These are phyloP conservation scores for Macaca mulatta DNA, from an alignment of 2,113 vertebrate species.

Conservation along the genomic window DNA sequence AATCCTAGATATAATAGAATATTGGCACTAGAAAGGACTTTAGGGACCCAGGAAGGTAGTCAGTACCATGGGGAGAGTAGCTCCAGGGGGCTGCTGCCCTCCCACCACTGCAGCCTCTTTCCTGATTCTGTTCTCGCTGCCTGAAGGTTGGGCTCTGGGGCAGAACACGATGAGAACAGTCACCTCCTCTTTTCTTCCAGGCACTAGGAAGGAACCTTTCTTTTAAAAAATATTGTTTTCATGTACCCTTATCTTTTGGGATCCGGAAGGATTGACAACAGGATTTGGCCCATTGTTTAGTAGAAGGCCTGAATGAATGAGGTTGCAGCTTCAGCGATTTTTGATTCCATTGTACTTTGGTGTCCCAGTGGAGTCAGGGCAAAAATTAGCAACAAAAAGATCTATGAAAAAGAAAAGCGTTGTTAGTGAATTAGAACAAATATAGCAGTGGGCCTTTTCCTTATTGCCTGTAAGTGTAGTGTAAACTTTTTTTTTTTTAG, in stretches of 20 bases:
- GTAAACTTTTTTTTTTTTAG: background rate
- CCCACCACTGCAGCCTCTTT: too few species aligned
- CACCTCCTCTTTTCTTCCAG: too few species aligned
- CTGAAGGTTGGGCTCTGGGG: background rate
- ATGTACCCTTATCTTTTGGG: background rate
- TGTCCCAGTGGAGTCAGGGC: background rate
- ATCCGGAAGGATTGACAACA: background rate
- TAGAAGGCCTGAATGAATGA: background rate
- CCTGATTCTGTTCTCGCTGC: rapidly evolving
- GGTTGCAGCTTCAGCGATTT: background rate
- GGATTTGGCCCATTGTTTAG: background rate
- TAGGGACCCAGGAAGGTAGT: background rate
- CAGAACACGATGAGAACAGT: background rate
- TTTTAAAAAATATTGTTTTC: background rate
- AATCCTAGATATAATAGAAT: background rate
- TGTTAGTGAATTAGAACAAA: background rate
- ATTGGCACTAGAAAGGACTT: background rate
- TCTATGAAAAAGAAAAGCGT: background rate
- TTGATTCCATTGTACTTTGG: background rate
- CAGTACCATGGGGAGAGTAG: too few species aligned
- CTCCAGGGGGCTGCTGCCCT: rapidly evolving
- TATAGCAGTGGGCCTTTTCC: background rate
- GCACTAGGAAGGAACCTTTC: background rate
- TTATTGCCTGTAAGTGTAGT: background rate
- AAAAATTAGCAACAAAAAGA: background rate